Conservation (phyloP, 2,888 invertebrate species). For the Rhimphoctona megacephalus region DNA sequence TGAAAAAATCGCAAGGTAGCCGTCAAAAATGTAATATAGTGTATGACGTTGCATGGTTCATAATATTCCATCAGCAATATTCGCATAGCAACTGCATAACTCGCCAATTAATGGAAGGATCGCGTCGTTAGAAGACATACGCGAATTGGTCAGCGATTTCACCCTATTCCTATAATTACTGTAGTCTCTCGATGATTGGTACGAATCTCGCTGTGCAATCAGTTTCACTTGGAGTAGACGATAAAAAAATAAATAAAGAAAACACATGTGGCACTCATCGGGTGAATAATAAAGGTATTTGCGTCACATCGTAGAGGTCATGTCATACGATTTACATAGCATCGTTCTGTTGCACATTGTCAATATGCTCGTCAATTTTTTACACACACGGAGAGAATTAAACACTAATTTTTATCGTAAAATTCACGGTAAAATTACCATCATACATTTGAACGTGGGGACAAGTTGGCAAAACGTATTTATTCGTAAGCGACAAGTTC, state of each 20-base stretch:
- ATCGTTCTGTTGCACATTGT: neutral
- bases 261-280: neutral
- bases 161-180: slow-evolving; percentile 7
- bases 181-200: neutral
- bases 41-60: no score
- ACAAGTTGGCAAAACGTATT: no score
- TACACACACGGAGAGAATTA: no score
- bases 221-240: neutral
- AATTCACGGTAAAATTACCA: no score
- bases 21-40: no score
- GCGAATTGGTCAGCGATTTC: neutral
- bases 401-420: no score
- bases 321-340: neutral
- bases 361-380: neutral
- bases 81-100: neutral
- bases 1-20: no score
- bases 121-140: neutral
- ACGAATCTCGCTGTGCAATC: slow-evolving; percentile 11
- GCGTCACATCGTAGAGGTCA: neutral
- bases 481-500: no score
- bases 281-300: neutral
- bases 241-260: slow-evolving; percentile 13
- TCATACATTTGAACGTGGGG: no score
- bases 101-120: neutral
- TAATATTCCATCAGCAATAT: neutral